Base-by-base conservation (phyloP, 1,140 invertebrate species). In the Aphis gossypii region DNA sequence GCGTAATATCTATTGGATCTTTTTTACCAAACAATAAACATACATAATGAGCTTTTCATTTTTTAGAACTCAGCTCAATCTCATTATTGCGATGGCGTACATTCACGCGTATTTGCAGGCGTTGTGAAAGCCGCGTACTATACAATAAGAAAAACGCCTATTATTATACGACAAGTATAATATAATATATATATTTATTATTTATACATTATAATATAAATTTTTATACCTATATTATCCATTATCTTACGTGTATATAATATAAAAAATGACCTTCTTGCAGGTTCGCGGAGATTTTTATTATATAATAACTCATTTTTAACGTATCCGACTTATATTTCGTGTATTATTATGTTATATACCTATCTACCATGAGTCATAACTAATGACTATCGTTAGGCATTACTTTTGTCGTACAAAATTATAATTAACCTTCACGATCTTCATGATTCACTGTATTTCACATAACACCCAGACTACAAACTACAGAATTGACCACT, bases 201-300 rank as follows among this genome's bases (percentile, higher is more conserved):
- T 68, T n/a, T 68, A 60, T 30, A 60, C 56, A 60, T 60, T 60
- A 30, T 60, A 60, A 60, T 60, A 60, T 41, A 41, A 41, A 41
- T 60, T 60, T 30, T 60, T 60, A n/a, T 68, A 18, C 21, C 20
- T 46, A 41, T 56, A 56, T 4, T n/a, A 68, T n/a, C 60, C n/a
- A 23, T 35, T 35, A 76, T 76, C 60, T 76, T 76, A n/a, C 60
- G 30, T 1, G 30, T 18, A 68, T 30, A n/a, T 76, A 76, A 76
- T 76, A 76, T 76, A 76, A 76, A n/a, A n/a, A 76, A 76, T 76
- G 60, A 76, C 60, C 60, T 76, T 76, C 60, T 68, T n/a, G 30
- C 30, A 76, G 30, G 60, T 76, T 76, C 30, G 4, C 14, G 60
- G 30, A 14, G 60, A n/a, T 76, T 76, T 76, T 76, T 76, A n/a